A percentile compares a stretch with the other conserved stretches of the same genome.
Conservation (phyloP, 1,140 invertebrate species). For the Temnothorax curvispinosus region DNA sequence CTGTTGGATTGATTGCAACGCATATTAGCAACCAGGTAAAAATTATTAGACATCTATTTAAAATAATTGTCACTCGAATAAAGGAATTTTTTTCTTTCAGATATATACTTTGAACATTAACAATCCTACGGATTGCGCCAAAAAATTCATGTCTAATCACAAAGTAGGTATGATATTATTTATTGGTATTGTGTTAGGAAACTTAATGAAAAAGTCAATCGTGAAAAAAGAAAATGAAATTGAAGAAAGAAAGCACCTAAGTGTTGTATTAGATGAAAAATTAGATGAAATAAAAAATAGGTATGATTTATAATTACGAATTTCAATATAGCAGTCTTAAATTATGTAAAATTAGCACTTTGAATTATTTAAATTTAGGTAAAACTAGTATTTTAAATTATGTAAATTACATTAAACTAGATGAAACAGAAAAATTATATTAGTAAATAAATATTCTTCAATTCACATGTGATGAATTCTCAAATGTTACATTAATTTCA, state of each 20-base stretch:
- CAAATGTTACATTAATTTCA: neutral
- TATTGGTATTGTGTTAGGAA: conserved; percentile 92
- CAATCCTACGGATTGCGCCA: conserved; percentile 93
- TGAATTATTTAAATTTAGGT: too few relatives aligned
- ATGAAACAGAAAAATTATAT: neutral
- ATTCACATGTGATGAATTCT: neutral
- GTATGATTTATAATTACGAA: neutral
- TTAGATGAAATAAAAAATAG: conserved; percentile 1
- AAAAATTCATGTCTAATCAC: conserved; percentile 96
- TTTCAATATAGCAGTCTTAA: neutral
- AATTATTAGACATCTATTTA: conserved; percentile 35
- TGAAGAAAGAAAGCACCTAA: neutral
- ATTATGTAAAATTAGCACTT: neutral
- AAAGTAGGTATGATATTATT: conserved; percentile 96
- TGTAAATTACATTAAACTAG: neutral
- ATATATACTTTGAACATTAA: conserved; percentile 94
- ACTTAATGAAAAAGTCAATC: conserved; percentile 84
- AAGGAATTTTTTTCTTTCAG: conserved; percentile 86
- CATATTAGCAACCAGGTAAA: conserved; percentile 93
- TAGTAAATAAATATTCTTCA: neutral
- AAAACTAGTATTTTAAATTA: neutral
- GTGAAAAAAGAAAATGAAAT: neutral
- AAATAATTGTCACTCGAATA: neutral
- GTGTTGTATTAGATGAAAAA: neutral
- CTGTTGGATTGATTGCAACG: conserved; percentile 88